Conservation (phyloP, 2,888 invertebrate genomes). For the Osmoderma eremita region DNA sequence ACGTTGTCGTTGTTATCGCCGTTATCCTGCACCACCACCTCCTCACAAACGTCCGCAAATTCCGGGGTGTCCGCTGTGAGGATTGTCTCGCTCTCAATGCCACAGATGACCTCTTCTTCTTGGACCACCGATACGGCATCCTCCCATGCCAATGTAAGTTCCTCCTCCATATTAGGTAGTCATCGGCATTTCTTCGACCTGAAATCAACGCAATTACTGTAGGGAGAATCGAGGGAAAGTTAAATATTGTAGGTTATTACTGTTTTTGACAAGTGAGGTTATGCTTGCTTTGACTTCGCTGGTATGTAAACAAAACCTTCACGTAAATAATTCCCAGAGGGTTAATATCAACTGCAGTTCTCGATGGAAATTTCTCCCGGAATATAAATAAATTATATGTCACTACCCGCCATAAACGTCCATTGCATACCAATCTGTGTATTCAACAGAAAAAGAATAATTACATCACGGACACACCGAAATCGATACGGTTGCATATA, state of each 20-base stretch:
- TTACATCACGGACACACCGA: conserved; percentile 55
- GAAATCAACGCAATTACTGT: neutral
- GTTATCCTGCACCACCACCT: conserved; percentile 62
- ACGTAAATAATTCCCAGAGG: neutral
- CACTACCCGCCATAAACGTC: conserved; percentile 56
- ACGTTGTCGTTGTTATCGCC: conserved; percentile 49
- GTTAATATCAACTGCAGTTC: neutral
- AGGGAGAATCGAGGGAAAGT: conserved; percentile 24
- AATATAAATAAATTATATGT: conserved; percentile 25
- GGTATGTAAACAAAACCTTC: conserved; percentile 62
- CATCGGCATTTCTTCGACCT: conserved; percentile 24
- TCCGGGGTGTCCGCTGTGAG: conserved; percentile 57
- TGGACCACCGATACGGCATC: conserved; percentile 59
- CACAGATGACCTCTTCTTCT: conserved; percentile 67
- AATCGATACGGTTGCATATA: conserved; percentile 32
- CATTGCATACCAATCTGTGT: conserved; percentile 53
- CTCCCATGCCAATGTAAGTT: conserved; percentile 61
- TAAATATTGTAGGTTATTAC: conserved; percentile 55
- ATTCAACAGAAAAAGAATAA: conserved; percentile 54
- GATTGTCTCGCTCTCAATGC: conserved; percentile 64
- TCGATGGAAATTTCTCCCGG: neutral
- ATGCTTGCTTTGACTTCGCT: conserved; percentile 58
- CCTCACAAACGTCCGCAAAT: conserved; percentile 64
- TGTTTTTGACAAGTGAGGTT: conserved; percentile 64
- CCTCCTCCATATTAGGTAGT: conserved; percentile 57